These are phyloP conservation scores for Adela reaumurella DNA, from an alignment of 2,888 invertebrate species.

Conservation along the genomic window DNA sequence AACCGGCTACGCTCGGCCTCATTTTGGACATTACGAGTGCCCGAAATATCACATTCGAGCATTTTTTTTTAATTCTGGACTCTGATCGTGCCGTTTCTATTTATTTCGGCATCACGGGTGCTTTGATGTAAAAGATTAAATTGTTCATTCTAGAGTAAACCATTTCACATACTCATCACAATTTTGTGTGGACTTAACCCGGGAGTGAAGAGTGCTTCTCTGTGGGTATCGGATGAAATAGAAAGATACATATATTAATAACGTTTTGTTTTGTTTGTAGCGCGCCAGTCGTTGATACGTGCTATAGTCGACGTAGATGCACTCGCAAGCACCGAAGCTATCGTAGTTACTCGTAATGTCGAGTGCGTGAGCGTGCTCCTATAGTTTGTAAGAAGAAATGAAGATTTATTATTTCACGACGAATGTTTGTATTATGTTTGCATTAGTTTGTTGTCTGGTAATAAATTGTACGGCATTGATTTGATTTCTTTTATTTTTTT, in stretches of 20 bases:
- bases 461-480: background rate
- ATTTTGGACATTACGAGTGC: no score
- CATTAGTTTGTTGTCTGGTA: background rate
- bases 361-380: background rate
- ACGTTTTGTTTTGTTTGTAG: background rate
- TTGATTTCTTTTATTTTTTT: background rate
- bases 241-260: no score
- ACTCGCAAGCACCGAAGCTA: background rate
- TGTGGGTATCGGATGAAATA: no score
- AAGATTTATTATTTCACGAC: background rate
- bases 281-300: background rate
- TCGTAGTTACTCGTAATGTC: background rate
- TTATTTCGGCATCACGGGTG: no score
- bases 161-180: background rate
- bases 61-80: no score
- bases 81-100: no score
- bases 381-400: background rate
- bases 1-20: conserved; percentile 8
- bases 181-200: background rate
- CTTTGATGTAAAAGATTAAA: no score
- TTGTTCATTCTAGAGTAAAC: no score
- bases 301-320: background rate
- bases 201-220: background rate
- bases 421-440: background rate
- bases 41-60: no score